A percentile compares a stretch with the other conserved stretches of the same genome.
Evolutionary conservation across 92 coral and sea anemone species (phyloP).

Genomic region (Meandrina meandrites): DNA sequence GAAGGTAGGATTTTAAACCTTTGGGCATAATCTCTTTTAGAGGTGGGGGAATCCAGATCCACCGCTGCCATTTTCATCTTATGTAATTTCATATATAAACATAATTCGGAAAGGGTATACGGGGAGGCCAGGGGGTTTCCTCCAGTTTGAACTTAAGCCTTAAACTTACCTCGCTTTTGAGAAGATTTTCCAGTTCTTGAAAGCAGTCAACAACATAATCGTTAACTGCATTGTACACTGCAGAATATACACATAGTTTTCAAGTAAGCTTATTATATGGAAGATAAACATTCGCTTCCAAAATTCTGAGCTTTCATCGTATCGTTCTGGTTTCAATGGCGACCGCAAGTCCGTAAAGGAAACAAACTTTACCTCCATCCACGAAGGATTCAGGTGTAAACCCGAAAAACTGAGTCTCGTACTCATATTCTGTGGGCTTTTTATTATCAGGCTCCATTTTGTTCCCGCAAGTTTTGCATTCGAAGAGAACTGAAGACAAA

Average conservation of each 20-base stretch:
- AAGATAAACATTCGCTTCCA: background rate
- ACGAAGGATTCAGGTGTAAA: constrained; percentile 96
- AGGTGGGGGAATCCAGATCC: too few relatives aligned
- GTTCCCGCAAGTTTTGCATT: background rate
- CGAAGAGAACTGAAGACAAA: background rate
- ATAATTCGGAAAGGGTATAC: too few relatives aligned
- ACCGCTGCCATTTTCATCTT: too few relatives aligned
- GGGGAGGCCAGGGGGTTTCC: too few relatives aligned
- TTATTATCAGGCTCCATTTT: constrained; percentile 48
- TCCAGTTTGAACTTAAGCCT: too few relatives aligned
- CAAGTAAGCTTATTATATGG: background rate
- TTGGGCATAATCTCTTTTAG: too few relatives aligned
- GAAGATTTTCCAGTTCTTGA: constrained; percentile 78
- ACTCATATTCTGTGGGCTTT: constrained; percentile 62
- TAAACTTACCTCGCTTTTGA: constrained; percentile 71
- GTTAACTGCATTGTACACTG: constrained; percentile 92
- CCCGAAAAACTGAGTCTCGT: constrained; percentile 92
- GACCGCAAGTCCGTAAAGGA: too few relatives aligned
- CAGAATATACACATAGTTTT: background rate
- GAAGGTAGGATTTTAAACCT: too few relatives aligned
- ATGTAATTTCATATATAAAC: too few relatives aligned
- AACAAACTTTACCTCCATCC: constrained; percentile 95
- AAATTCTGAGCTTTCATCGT: background rate
- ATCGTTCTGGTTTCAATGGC: background rate
- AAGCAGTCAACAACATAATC: constrained; percentile 91